Evolutionary conservation across 1,140 invertebrate species (phyloP), one percentile per base, ranked within the genome.

Genomic region (Spodoptera frugiperda): DNA sequence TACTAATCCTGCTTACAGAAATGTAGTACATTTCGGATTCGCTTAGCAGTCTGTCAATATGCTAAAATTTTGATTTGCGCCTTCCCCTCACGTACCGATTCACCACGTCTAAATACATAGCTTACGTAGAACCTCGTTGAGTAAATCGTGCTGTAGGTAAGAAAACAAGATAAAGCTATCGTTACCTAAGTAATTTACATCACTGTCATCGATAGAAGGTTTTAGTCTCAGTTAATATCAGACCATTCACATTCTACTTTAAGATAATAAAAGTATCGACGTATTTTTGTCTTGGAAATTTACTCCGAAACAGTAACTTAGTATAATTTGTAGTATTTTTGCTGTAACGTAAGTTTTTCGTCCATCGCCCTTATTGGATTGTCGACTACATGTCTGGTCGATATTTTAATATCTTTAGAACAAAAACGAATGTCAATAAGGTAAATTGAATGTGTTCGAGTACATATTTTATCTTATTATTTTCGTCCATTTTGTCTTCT

Each of bases 291-390:
- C 21, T 59, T 33, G 15, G 44, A 61, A 8, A 49, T 73, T 73
- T 59, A 55, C 54, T 73, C 49, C 54, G 6, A 51, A 61, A 48
- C 19, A 33, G 44, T 61, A 73, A 73, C 17, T 46, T 61, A 73
- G 59, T 61, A 55, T 73, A 57, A 61, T 49, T 73, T 61, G 71
- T 73, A 73, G 71, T 46, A 25, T 61, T 73, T 48, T 48, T 72
- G 61, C 48, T 61, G 55, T 59, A 68, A 49, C 44, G n/a, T 49
- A 71, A 44, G 53, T 57, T 71, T 59, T 17, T 49, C 21, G 55
- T 61, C 54, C 21, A 39, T 17, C 30, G 21, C 54, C 14, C 15
- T 71, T 59, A 59, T n/a, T 73, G 14, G 11, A 17, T 61, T 72
- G 39, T 59, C 33, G 19, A 57, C 15, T 72, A 11, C n/a, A 54